Percentiles rank a stretch among this genome's conserved stretches.
These are phyloP conservation scores for Callocephalon fimbriatum DNA, from an alignment of 2,113 vertebrate genomes.

Conservation along the genomic window DNA sequence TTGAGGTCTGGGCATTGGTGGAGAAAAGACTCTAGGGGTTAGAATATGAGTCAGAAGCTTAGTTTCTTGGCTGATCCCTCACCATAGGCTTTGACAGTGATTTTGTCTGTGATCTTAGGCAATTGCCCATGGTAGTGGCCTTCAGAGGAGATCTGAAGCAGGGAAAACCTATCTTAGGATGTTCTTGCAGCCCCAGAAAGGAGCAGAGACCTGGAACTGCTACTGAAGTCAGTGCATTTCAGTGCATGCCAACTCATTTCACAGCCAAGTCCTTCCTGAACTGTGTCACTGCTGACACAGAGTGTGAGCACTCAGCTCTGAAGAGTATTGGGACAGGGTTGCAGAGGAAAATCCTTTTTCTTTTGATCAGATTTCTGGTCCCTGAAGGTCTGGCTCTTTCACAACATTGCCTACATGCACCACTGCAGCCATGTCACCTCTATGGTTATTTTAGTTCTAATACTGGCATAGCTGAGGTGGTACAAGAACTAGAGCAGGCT, in stretches of 20 bases:
- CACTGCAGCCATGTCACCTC: not conserved
- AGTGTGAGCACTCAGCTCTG: not conserved
- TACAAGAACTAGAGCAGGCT: not conserved
- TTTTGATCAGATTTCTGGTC: not conserved
- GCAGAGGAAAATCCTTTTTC: not conserved
- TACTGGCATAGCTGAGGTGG: not conserved
- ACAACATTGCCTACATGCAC: fast-evolving
- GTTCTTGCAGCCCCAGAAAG: not conserved
- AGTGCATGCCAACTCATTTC: not conserved
- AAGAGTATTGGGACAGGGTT: not conserved
- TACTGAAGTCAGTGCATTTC: not conserved
- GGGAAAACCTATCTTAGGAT: not conserved
- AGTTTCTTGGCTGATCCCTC: not conserved
- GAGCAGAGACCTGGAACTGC: not conserved
- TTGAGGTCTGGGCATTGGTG: not conserved
- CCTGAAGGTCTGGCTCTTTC: not conserved
- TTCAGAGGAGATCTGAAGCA: not conserved
- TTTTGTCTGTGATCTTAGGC: not conserved
- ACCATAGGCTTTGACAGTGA: not conserved
- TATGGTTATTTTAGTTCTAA: fast-evolving
- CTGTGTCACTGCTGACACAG: not conserved
- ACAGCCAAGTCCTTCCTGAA: not conserved
- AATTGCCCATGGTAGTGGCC: not conserved
- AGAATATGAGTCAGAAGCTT: not conserved
- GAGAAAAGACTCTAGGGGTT: not conserved